Conservation (phyloP, 2,113 vertebrate species). For the Pseudolaguvia tuberculata region DNA sequence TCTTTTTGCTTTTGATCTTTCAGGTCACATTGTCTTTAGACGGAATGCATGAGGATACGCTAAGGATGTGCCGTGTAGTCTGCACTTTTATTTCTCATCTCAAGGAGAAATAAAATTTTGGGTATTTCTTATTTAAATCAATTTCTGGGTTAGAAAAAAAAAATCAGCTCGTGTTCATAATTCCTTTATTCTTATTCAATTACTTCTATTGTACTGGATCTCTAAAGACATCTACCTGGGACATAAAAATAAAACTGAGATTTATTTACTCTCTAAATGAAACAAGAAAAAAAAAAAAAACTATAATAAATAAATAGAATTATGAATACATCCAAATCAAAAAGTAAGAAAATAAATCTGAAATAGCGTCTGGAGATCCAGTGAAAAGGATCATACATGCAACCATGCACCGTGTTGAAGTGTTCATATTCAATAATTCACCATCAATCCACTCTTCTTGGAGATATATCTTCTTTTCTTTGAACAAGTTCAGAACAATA, state of each 20-base stretch:
- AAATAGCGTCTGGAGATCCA: neutral
- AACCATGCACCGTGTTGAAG: neutral
- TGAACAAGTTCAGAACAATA: conserved; percentile 20
- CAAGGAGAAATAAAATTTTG: neutral
- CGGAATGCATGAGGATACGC: conserved; percentile 66
- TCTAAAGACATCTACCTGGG: neutral
- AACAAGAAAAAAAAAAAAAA: neutral
- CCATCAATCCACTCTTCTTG: conserved; percentile 7
- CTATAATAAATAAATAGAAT: neutral
- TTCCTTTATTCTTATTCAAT: neutral
- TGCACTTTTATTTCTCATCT: conserved; percentile 60
- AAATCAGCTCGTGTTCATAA: conserved; percentile 57
- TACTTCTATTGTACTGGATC: neutral
- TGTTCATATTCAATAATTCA: conserved; percentile 35
- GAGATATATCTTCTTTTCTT: conserved; percentile 6
- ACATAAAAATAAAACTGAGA: neutral
- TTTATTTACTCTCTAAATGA: neutral
- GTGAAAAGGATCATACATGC: neutral
- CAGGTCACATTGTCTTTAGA: conserved; percentile 67
- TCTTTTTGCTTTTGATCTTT: conserved; percentile 67
- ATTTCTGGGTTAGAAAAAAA: conserved; percentile 49
- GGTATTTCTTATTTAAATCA: conserved; percentile 69
- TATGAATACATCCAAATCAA: conserved; percentile 46
- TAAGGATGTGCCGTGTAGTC: conserved; percentile 51
- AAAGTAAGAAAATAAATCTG: conserved; percentile 5